Percentiles rank a stretch among this genome's conserved stretches.
These are phyloP conservation scores for Laspeyria flexula DNA, from an alignment of 2,888 invertebrate genomes.

Conservation along the genomic window DNA sequence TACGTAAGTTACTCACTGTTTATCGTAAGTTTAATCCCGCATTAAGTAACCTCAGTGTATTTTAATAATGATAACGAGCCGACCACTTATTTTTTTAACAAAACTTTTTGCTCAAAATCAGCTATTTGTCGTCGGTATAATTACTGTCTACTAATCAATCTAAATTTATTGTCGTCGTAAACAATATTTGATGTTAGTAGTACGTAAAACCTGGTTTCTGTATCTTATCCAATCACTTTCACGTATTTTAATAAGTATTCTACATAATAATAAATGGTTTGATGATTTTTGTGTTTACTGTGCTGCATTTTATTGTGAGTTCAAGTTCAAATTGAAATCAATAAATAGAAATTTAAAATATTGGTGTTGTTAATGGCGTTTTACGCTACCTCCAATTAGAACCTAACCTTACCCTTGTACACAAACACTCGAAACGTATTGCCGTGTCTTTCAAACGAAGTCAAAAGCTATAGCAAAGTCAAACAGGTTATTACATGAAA, in stretches of 20 bases:
- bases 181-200: constrained; percentile 76
- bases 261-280: constrained; percentile 75
- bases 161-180: constrained; percentile 60
- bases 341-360: constrained; percentile 83
- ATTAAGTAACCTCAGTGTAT: constrained; percentile 79
- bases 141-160: constrained; percentile 59
- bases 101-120: constrained; percentile 83
- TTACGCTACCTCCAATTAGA: constrained; percentile 17
- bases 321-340: constrained; percentile 86
- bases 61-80: constrained; percentile 74
- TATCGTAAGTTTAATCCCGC: constrained; percentile 81
- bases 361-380: constrained; percentile 74
- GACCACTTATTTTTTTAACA: constrained; percentile 80
- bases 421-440: too few species aligned
- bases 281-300: constrained; percentile 81
- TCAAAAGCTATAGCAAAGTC: too few species aligned
- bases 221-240: constrained; percentile 74
- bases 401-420: neutral
- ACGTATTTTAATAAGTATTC: constrained; percentile 76
- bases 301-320: constrained; percentile 86
- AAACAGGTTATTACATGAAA: too few species aligned
- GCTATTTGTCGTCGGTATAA: constrained; percentile 69
- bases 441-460: too few species aligned
- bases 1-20: constrained; percentile 81
- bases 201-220: constrained; percentile 64